These are phyloP conservation scores for Trilocha varians DNA, from an alignment of 2,888 invertebrate genomes.

Conservation along the genomic window DNA sequence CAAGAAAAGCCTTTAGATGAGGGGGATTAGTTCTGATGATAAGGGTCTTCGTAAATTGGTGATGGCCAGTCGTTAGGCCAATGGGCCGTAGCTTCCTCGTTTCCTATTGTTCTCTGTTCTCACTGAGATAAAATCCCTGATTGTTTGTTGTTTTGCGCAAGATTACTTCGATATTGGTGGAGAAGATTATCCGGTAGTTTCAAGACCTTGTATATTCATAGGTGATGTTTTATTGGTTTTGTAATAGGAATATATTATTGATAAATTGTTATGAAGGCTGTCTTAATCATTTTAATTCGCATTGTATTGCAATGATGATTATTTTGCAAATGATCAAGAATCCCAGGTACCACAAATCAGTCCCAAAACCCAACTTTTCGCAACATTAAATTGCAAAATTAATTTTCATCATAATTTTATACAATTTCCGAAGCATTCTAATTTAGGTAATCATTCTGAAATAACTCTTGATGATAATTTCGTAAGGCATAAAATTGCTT, in stretches of 20 bases:
- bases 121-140: neutral
- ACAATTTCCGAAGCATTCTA: neutral
- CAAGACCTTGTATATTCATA: too few species aligned
- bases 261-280: too few species aligned
- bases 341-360: too few species aligned
- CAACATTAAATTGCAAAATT: neutral
- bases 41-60: constrained; percentile 22
- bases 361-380: neutral
- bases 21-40: neutral
- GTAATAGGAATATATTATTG: too few species aligned
- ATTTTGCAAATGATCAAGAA: too few species aligned
- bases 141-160: neutral
- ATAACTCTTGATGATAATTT: neutral
- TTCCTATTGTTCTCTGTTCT: neutral
- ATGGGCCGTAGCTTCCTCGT: constrained; percentile 52
- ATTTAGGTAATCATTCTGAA: neutral
- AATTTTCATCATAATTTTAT: neutral
- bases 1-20: constrained; percentile 1
- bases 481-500: neutral
- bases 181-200: neutral
- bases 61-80: constrained; percentile 45
- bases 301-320: too few species aligned
- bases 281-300: too few species aligned
- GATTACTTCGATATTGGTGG: too few species aligned
- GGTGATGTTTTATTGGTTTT: too few species aligned